These are phyloP conservation scores for Geodia barretti DNA, from an alignment of 37 sponge, comb jelly and placozoan species.

Conservation along the genomic window DNA sequence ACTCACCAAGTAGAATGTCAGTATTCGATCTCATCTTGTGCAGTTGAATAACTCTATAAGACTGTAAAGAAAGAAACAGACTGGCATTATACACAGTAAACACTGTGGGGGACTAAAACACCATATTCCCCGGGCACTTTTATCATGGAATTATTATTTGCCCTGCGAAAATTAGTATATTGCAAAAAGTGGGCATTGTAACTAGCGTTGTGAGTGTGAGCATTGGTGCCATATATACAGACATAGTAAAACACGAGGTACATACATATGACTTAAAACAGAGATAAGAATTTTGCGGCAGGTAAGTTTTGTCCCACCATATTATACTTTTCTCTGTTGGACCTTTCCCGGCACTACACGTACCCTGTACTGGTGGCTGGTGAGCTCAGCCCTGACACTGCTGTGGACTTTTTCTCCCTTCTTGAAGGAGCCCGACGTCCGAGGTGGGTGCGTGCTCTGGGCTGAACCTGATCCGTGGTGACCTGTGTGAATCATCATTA, in stretches of 20 bases:
- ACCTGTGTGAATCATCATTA: no score
- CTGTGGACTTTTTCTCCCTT: conserved; percentile 7
- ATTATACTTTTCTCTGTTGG: no score
- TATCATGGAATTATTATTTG: no score
- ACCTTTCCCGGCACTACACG: no score
- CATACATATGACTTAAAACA: background rate
- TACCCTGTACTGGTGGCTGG: conserved; percentile 78
- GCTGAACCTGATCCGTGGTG: no score
- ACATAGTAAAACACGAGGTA: background rate
- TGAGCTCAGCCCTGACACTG: conserved; percentile 56
- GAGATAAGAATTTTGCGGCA: no score
- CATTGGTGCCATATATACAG: conserved; percentile 1
- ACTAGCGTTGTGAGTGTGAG: background rate
- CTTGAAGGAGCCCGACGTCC: no score
- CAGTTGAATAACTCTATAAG: conserved; percentile 55
- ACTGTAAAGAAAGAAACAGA: conserved; percentile 28
- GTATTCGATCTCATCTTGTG: conserved; percentile 70
- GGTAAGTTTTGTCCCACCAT: no score
- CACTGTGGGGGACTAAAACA: no score
- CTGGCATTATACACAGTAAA: background rate
- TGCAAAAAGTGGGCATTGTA: background rate
- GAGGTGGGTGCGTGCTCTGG: no score
- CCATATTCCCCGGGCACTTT: no score
- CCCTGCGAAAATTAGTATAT: no score
- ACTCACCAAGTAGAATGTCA: conserved; percentile 67